Evolutionary conservation across 1,140 invertebrate genomes (phyloP), one percentile per base, ranked within the genome.

Genomic region (Magallana angulata): DNA sequence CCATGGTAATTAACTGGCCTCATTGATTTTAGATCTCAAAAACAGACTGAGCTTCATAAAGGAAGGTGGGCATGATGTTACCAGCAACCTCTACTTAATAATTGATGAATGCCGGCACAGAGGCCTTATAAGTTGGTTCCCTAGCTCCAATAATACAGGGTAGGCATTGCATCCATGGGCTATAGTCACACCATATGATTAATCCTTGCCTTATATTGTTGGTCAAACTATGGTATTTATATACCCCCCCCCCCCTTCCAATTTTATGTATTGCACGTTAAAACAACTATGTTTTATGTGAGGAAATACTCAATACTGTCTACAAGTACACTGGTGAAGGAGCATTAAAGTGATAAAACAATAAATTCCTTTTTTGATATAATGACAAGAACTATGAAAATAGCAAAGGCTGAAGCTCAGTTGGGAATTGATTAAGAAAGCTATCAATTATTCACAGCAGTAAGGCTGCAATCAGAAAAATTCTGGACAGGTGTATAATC

Each of bases 1-100:
- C 68, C 68, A 76, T 76, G 68, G 68, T 36, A 76, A 76, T 76
- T 76, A 76, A 76, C 24, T 12, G 68, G 68, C 68, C 24, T 30
- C 68, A 76, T 76, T 76, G 68, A 76, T 76, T 76, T 76, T 48
- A 48, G 36, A 48, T 30, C 68, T 48, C 36, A 48, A 48, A 24
- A 48, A 48, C 18, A 76, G 12, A 76, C 24, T 76, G 68, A 76
- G 68, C 68, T 30, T 30, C 30, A 76, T 30, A 30, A 11, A 24
- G 68, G 68, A 76, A 76, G 68, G 18, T 76, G 24, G 68, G 24
- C 68, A 76, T 30, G 24, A 76, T 30, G 68, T 30, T 76, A 76
- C 68, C 8, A 24, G 11, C 24, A 76, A 18, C 24, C 68, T 24
- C n/a, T 30, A 76, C 68, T 76, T 76, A 76, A 76, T 76, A 48